These are phyloP conservation scores for Orchestes rusci DNA, from an alignment of 2,888 invertebrate species.

Conservation along the genomic window DNA sequence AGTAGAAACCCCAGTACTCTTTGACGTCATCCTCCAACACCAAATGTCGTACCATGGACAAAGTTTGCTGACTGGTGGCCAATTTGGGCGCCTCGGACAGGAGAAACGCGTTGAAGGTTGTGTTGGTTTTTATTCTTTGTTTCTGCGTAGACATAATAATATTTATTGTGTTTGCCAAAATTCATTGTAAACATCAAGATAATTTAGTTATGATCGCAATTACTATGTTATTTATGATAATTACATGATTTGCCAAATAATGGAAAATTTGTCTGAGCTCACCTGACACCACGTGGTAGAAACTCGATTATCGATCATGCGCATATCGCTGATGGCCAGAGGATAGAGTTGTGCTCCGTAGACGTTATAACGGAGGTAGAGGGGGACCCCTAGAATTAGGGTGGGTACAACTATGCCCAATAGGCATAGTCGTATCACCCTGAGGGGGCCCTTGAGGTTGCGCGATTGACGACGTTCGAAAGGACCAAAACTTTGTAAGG, in stretches of 20 bases:
- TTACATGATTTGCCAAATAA: too few relatives aligned
- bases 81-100: slow-evolving; percentile 56
- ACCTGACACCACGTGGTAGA: slow-evolving; percentile 79
- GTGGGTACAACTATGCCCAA: slow-evolving; percentile 61
- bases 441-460: slow-evolving; percentile 48
- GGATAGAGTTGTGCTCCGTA: slow-evolving; percentile 66
- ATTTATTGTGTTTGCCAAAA: neutral
- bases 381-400: slow-evolving; percentile 57
- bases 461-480: slow-evolving; percentile 28
- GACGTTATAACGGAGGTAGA: slow-evolving; percentile 64
- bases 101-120: slow-evolving; percentile 70
- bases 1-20: slow-evolving; percentile 78
- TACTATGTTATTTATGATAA: too few relatives aligned
- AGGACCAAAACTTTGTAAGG: slow-evolving; percentile 28
- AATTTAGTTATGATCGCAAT: too few relatives aligned
- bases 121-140: slow-evolving; percentile 61
- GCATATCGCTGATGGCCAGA: slow-evolving; percentile 68
- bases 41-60: slow-evolving; percentile 64
- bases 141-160: slow-evolving; percentile 53
- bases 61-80: slow-evolving; percentile 50
- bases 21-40: slow-evolving; percentile 71
- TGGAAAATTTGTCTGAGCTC: too few relatives aligned
- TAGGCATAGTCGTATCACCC: slow-evolving; percentile 54
- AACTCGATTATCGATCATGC: slow-evolving; percentile 63
- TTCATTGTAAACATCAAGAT: neutral